Evolutionary conservation across 1,140 invertebrate genomes (phyloP), one percentile per base, ranked within the genome.

Genomic region (Hydropsyche tenuis): DNA sequence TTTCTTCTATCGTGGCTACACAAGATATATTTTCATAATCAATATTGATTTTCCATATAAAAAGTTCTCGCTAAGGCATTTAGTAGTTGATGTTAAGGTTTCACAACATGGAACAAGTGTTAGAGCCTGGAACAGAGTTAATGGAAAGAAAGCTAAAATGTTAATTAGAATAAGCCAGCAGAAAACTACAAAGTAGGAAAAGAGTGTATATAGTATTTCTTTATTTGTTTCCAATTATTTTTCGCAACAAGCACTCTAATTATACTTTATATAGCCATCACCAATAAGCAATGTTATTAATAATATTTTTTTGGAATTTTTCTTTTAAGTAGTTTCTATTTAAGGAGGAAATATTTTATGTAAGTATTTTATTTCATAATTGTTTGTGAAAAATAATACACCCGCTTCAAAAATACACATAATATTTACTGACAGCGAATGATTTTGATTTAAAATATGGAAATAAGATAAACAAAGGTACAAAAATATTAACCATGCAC

Each of bases 61-160:
- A 66, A 76, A 69, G 43, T 75, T 73, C 72, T 78, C 70, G 73
- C 72, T 74, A 70, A 78, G 70, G 75, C 77, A 64, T 84, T 82
- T 83, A 81, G 80, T 81, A 81, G 74, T 74, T 83, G 85, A 83
- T 85, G 85, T 86, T 84, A 82, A 75, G 76, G 82, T 81, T 75
- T 86, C 85, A 86, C 85, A 86, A 85, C 85, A 86, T 81, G 82
- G 83, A 83, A 81, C 85, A 86, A 83, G 83, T 83, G 84, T 85
- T 85, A 86, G 84, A 81, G 85, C 84, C 85, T 86, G 85, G 82
- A 86, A 86, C 85, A 86, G 84, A 85, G 81, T 85, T 80, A 82
- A 82, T 81, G 81, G 83, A 82, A 85, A 85, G 80, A 82, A 75
- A 82, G 76, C 76, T 72, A 73, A 69, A 73, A 60, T 75, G 76